Evolutionary conservation across 2,888 invertebrate genomes (phyloP).

Genomic region (Sphaerophoria taeniata): DNA sequence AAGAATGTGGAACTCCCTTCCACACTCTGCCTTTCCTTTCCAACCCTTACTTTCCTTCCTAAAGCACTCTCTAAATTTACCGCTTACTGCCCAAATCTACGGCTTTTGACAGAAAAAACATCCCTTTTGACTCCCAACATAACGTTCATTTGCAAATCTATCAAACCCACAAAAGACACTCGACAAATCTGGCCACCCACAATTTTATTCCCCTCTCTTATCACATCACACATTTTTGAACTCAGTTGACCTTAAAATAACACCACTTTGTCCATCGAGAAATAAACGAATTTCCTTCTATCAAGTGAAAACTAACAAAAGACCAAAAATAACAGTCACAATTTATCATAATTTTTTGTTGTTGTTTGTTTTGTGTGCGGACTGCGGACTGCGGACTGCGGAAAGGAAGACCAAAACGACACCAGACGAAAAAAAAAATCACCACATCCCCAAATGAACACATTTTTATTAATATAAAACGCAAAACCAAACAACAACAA

Average conservation of each 20-base stretch:
- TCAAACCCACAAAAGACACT: too few species aligned
- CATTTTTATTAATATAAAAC: conserved; percentile 23
- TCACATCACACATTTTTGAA: conserved; percentile 39
- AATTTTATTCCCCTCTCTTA: conserved; percentile 31
- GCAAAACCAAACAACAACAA: not conserved
- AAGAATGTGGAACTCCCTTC: too few species aligned
- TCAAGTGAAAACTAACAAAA: conserved; percentile 10
- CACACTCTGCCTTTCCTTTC: too few species aligned
- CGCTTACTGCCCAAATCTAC: too few species aligned
- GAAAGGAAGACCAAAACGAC: conserved; percentile 27
- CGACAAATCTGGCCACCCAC: not conserved
- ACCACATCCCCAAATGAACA: conserved; percentile 54
- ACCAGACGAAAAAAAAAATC: conserved; percentile 19
- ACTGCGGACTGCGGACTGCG: conserved; percentile 40
- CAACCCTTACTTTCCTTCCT: too few species aligned
- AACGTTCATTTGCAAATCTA: too few species aligned
- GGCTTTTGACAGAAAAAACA: too few species aligned
- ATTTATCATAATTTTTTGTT: conserved; percentile 11
- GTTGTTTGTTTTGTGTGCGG: not conserved
- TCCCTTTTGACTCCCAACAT: too few species aligned
- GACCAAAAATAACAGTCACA: conserved; percentile 28
- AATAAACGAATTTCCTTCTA: not conserved
- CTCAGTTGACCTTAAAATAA: conserved; percentile 56
- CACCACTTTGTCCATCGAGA: conserved; percentile 40
- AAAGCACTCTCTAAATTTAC: too few species aligned